Base-by-base conservation (phyloP, 2,113 vertebrate genomes). In the Myotis davidii region DNA sequence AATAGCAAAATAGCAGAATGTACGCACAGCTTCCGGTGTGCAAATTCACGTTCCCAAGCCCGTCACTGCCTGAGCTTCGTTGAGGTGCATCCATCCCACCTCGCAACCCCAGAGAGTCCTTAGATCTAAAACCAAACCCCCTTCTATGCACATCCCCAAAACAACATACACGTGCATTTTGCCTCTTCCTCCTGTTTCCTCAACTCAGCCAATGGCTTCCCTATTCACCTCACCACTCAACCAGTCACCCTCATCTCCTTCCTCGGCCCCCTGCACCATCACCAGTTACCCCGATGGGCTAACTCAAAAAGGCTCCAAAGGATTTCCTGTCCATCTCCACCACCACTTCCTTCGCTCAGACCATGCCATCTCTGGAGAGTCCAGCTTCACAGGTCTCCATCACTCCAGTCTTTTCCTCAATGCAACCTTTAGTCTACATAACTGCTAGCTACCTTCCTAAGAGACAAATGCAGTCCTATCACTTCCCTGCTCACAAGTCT, bases 121-220 rank as follows among this genome's bases (percentile, higher is more conserved):
- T 17, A 50, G 74, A 10, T 29, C 32, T 59, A 9, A 59, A 67
- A 37, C 23, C 73, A 91, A 29, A 56, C 21, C 5, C 23, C 27
- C 20, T 17, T 12, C 10, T 2, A 0, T 1, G 12, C 39, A 54
- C 1, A 16, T 5, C 12, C 34, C 29, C 77, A 65, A 79, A 85
- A 11, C 20, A 50, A 13, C 32, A 21, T 0, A 3, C 10, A 6
- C 5, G 9, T 9, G 21, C 45, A 3, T 27, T 11, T 1, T 5
- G 37, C 25, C 56, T 23, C 18, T 29, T 34, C 64, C 29, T 50
- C 17, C 79, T 37, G 2, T 45, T 64, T 54, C 69, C 73, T 50
- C 76, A n/a, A 1, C 18, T 39, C 27, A 34, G 50, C 14, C 23
- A 54, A 2, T 0, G 14, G 48, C 52, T 39, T 32, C 32, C 85